Percentiles rank a stretch among this genome's conserved stretches.
phyloP scores from a whole-genome alignment of 2,797 vertebrate species.

The Trichosurus vulpecula region DNA sequence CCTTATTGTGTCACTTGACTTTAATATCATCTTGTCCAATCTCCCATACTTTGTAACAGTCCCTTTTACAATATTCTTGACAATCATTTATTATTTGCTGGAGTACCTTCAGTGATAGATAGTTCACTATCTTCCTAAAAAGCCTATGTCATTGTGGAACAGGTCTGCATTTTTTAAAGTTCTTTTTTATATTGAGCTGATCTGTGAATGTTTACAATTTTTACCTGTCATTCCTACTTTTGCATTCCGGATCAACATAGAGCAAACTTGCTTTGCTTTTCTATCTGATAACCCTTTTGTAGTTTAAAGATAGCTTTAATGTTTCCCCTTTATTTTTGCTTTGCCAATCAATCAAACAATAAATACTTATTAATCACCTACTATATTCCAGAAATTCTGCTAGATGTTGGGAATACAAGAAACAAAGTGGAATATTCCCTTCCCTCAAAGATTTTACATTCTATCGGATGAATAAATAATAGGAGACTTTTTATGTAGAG shows the following conservation, averaged over 20 bases:
- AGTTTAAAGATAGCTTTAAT: not conserved
- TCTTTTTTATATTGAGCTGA: not conserved
- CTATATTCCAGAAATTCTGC: not conserved
- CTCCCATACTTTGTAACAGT: not conserved
- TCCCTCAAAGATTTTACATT: not conserved
- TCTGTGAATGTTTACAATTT: not conserved
- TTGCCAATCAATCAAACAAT: not conserved
- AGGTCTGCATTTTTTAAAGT: not conserved
- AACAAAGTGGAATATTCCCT: not conserved
- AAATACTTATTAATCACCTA: not conserved
- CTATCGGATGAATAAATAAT: not conserved
- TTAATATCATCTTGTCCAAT: not conserved
- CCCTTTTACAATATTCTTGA: not conserved
- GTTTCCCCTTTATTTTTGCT: not conserved
- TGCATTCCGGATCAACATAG: not conserved
- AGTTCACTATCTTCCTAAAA: not conserved
- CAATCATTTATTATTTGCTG: not conserved
- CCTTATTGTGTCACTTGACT: no score
- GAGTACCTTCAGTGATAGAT: not conserved
- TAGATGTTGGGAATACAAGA: not conserved
- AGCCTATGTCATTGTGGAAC: not conserved
- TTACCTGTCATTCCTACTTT: not conserved
- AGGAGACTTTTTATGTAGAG: not conserved
- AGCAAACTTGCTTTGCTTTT: not conserved
- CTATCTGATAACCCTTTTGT: not conserved